Base-by-base conservation (phyloP, 1,140 invertebrate genomes). In the Telenomus remus region DNA sequence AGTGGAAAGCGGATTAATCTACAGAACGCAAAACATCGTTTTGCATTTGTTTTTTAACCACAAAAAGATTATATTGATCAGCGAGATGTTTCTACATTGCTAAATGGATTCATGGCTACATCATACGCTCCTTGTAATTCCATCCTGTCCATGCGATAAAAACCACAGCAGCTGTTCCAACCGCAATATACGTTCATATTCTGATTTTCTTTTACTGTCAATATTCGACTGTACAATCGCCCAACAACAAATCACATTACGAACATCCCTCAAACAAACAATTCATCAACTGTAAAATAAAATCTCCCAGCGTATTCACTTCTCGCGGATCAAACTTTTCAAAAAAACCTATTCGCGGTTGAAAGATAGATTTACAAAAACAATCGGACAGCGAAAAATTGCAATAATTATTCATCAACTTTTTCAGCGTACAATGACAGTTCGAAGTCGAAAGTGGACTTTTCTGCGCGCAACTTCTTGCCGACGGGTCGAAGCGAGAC, bases 391-490 rank as follows among this genome's bases (percentile, higher is more conserved):
- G n/a, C n/a, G n/a, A n/a, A n/a, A n/a, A n/a, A n/a, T n/a, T n/a
- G n/a, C n/a, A n/a, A n/a, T n/a, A n/a, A n/a, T n/a, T n/a, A n/a
- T n/a, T n/a, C n/a, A n/a, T 27, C 6, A 27, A 27, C 6, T 27
- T 27, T 27, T 27, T 27, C 27, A 59, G 65, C 33, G 12, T 64
- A 74, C 56, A 73, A 63, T n/a, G 72, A 76, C 53, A 53, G 75
- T 4, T 68, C 78, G 46, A 85, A 84, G 44, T 82, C 55, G 15
- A 83, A 85, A 51, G 37, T 83, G 15, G 85, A 85, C 33, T 84
- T 84, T 51, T 76, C 63, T 9, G 85, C 87, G 6, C 88, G 89
- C 57, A 89, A 79, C 47, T 85, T 84, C 35, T 43, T 84, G 6
- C 74, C 83, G 12, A 53, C 60, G 3, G 74, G 74, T 0, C 72